Percentiles rank a stretch among this genome's conserved stretches.
Evolutionary conservation across 2,113 vertebrate species (phyloP).

Genomic region (Morone chrysops): DNA sequence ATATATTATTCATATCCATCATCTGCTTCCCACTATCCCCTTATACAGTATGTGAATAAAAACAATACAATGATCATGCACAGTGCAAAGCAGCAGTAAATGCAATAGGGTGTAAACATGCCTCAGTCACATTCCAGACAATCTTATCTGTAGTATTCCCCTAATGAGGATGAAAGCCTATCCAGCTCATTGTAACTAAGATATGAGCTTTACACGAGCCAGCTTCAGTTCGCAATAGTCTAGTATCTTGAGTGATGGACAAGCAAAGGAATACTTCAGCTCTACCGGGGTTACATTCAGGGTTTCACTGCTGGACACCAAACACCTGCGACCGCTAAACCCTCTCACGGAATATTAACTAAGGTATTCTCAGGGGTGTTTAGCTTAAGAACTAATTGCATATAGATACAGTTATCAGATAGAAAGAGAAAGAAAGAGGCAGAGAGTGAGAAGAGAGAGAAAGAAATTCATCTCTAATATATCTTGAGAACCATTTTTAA

Average conservation of each 20-base stretch:
- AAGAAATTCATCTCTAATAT: neutral
- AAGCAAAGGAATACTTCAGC: neutral
- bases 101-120: neutral
- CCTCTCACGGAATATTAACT: constrained; percentile 4
- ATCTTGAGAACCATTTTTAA: neutral
- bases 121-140: neutral
- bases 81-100: neutral
- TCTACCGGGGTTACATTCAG: neutral
- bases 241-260: neutral
- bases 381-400: neutral
- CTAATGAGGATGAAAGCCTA: neutral
- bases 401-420: accelerated
- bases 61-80: neutral
- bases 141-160: neutral
- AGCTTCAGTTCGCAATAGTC: neutral
- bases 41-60: neutral
- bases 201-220: constrained; percentile 15
- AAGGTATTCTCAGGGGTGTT: neutral
- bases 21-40: neutral
- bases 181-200: constrained; percentile 27
- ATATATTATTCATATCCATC: constrained; percentile 6
- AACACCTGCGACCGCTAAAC: neutral
- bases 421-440: neutral
- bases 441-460: neutral
- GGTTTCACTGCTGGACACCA: neutral